A percentile compares a stretch with the other conserved stretches of the same genome.
Conservation (phyloP, 2,797 vertebrate species). For the Cheirogaleus major region DNA sequence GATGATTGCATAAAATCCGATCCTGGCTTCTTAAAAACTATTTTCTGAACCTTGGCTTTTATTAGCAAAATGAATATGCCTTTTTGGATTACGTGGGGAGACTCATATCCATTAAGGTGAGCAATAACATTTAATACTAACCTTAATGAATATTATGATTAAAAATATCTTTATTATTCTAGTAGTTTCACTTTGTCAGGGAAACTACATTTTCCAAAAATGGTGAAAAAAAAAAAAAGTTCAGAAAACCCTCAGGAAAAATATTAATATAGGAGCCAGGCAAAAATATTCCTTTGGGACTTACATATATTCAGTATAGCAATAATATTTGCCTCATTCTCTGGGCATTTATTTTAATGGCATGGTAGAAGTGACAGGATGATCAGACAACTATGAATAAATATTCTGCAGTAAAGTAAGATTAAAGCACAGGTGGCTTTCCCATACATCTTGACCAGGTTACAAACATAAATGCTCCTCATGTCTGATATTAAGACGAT, state of each 20-base stretch:
- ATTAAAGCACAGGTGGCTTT: neutral
- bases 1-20: neutral
- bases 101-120: neutral
- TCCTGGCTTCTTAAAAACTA: neutral
- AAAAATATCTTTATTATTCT: neutral
- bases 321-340: neutral
- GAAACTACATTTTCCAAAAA: conserved; percentile 27
- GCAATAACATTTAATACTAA: neutral
- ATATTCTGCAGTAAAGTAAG: neutral
- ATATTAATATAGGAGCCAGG: neutral
- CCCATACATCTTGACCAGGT: neutral
- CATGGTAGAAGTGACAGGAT: neutral
- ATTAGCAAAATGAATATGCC: neutral
- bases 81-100: neutral
- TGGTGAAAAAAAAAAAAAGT: neutral
- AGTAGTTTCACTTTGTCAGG: neutral
- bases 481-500: neutral
- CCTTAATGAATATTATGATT: neutral
- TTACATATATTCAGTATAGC: neutral
- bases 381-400: neutral
- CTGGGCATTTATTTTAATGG: neutral
- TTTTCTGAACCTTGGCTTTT: neutral
- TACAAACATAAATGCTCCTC: neutral
- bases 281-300: neutral
- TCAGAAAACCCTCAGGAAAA: conserved; percentile 18